Base-by-base conservation (phyloP, 1,140 invertebrate species). In the Drosophila serrata region DNA sequence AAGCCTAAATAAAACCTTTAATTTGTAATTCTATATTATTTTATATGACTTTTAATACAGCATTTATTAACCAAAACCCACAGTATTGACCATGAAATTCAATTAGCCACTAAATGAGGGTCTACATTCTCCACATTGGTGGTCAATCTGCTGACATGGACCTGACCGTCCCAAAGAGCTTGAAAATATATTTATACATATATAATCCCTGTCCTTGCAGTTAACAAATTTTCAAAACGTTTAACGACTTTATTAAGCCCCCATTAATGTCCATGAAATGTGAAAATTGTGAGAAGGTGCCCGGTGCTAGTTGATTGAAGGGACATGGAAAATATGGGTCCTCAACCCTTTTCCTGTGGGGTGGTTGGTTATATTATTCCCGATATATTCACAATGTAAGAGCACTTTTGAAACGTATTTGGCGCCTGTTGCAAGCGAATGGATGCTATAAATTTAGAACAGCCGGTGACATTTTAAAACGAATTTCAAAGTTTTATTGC, bases 401-500 rank as follows among this genome's bases (percentile, higher is more conserved):
- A 53, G 19, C 81, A 87, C 79, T 86, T 86, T 51, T 64, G 31
- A 53, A 68, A 60, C 58, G 65, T 74, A 57, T 55, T 56, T 51
- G 67, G 63, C 84, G 84, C 67, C 82, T 82, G 82, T 80, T 82
- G 42, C 79, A 57, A 64, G 68, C 57, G 69, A 86, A 80, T 78
- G 55, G 57, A 55, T 75, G 85, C 81, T 58, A 90, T 90, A 90
- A 90, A 90, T 90, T 85, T 75, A 74, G 60, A 75, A 70, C 85
- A 90, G 68, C 86, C 86, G 85, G 85, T 63, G 85, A 74, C 74
- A 62, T 79, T 90, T 90, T 90, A 81, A 90, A 90, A 85, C 78
- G 81, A 79, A 90, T 81, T 90, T 72, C 78, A 90, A 90, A 90
- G 86, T 90, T 90, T 90, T 85, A 90, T 90, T 90, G 75, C 72